A percentile compares a stretch with the other conserved stretches of the same genome.
These are phyloP conservation scores for Hypsopygia costalis DNA, from an alignment of 2,888 invertebrate species.

Conservation along the genomic window DNA sequence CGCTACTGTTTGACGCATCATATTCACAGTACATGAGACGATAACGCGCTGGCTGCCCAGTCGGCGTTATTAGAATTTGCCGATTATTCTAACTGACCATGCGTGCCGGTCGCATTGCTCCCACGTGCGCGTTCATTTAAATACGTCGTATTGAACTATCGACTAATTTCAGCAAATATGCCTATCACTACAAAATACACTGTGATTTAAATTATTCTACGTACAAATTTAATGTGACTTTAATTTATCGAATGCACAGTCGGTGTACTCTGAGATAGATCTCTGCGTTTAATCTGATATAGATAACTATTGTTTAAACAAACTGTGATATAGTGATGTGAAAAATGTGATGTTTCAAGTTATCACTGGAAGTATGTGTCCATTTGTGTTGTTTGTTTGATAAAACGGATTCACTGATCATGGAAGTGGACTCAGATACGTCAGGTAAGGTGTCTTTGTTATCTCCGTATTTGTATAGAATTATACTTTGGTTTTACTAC, in stretches of 20 bases:
- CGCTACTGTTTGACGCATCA: slow-evolving; percentile 16
- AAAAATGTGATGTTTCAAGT: not conserved
- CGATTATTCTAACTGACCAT: slow-evolving; percentile 18
- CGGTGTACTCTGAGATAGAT: not conserved
- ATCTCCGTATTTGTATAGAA: too few relatives aligned
- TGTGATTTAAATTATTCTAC: not conserved
- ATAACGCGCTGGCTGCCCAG: slow-evolving; percentile 43
- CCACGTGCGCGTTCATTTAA: not conserved
- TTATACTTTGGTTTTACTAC: too few relatives aligned
- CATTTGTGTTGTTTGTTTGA: not conserved
- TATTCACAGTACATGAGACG: slow-evolving; percentile 23
- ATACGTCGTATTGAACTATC: not conserved
- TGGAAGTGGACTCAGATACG: not conserved
- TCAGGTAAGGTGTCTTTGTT: not conserved
- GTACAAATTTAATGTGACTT: not conserved
- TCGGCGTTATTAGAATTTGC: slow-evolving; percentile 23
- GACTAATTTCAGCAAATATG: not conserved
- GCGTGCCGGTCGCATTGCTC: not conserved
- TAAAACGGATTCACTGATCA: not conserved
- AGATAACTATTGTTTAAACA: not conserved
- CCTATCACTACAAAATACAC: not conserved
- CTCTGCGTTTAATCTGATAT: not conserved
- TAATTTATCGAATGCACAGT: not conserved
- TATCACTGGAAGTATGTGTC: not conserved
- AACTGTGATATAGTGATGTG: not conserved